phyloP scores from a whole-genome alignment of 2,797 vertebrate species.

The Sciurus vulgaris region DNA sequence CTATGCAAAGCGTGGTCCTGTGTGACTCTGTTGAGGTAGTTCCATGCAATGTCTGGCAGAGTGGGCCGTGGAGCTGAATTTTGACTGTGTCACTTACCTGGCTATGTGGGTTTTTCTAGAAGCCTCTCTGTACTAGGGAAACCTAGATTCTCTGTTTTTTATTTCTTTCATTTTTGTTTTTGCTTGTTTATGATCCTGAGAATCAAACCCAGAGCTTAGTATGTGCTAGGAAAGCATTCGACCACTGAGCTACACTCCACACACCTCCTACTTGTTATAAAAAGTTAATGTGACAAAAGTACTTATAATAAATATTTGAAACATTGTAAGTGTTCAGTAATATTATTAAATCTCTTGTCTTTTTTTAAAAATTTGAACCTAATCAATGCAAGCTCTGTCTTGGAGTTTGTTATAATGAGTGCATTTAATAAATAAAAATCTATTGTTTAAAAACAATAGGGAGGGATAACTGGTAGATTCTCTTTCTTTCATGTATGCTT shows the following conservation, averaged over 20 bases:
- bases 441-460: neutral
- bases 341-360: neutral
- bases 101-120: neutral
- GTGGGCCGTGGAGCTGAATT: no score
- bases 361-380: neutral
- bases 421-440: neutral
- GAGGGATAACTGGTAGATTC: neutral
- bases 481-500: neutral
- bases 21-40: neutral
- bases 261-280: neutral
- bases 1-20: neutral
- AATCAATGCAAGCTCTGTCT: neutral
- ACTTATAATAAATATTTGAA: neutral
- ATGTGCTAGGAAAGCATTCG: neutral
- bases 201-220: neutral
- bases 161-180: neutral
- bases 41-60: neutral
- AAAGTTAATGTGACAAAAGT: neutral
- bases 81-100: neutral
- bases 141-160: neutral
- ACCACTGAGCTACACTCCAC: neutral
- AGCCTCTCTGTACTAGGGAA: neutral
- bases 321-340: neutral
- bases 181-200: neutral
- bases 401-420: neutral